Conservation (phyloP, 2,113 vertebrate species). For the Platichthys flesus region DNA sequence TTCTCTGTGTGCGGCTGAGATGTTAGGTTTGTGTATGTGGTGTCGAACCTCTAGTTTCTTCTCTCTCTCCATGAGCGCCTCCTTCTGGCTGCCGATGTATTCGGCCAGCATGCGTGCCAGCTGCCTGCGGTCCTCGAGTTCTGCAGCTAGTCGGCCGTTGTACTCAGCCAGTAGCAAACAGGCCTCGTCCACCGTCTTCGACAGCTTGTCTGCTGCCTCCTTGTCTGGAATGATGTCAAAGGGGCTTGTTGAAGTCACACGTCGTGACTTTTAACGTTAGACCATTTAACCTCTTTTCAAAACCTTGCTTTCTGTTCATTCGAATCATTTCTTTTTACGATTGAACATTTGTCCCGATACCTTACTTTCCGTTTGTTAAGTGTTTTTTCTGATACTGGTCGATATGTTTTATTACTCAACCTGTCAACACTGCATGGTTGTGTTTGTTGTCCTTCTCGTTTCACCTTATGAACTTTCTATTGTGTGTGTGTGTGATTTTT, state of each 20-base stretch:
- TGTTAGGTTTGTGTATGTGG: neutral
- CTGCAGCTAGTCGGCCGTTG: constrained; percentile 95
- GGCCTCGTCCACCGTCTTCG: constrained; percentile 97
- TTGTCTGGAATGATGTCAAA: constrained; percentile 84
- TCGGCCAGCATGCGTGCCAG: constrained; percentile 96
- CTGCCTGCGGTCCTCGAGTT: constrained; percentile 97
- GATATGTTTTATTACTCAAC: too few species aligned
- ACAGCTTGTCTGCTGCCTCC: constrained; percentile 95
- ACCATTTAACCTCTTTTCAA: neutral
- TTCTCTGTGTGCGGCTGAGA: neutral
- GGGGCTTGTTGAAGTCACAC: neutral
- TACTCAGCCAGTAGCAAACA: constrained; percentile 97
- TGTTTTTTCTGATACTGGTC: too few species aligned
- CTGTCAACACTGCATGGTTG: too few species aligned
- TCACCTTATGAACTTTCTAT: too few species aligned
- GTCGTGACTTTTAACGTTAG: neutral
- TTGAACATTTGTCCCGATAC: neutral
- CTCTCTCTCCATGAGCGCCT: constrained; percentile 92
- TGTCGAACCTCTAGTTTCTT: constrained; percentile 93
- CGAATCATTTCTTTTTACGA: neutral
- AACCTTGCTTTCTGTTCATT: neutral
- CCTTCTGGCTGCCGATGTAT: constrained; percentile 96
- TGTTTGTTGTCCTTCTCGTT: too few species aligned
- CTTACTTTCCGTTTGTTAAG: neutral
- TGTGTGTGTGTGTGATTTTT: neutral